Conservation (phyloP, 2,113 vertebrate species). For the Phylloscopus trochiloides region DNA sequence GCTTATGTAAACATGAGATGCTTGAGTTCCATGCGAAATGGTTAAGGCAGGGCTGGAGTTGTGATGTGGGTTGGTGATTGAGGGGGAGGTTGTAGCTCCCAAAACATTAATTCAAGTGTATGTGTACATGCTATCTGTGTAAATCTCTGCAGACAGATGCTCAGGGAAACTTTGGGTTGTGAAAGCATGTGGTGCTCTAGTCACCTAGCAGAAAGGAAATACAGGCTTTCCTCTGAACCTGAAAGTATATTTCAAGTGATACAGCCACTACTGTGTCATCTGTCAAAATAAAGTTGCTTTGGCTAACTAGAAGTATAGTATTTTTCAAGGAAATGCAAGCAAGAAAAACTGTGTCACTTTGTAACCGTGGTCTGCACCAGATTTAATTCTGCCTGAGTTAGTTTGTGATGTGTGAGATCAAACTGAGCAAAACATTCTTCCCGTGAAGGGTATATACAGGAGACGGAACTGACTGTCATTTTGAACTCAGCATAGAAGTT, state of each 20-base stretch:
- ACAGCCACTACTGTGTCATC: background rate
- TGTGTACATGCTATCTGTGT: background rate
- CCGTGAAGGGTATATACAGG: accelerated
- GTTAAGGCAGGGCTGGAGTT: background rate
- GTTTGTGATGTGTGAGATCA: background rate
- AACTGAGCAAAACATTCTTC: background rate
- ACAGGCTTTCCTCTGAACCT: background rate
- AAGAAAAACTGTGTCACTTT: background rate
- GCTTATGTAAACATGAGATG: background rate
- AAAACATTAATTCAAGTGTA: background rate
- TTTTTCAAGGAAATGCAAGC: background rate
- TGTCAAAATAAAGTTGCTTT: background rate
- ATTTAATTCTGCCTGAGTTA: background rate
- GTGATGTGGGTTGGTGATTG: background rate
- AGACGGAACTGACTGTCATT: background rate
- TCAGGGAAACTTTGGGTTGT: background rate
- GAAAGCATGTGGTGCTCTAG: background rate
- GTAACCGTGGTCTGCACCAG: background rate
- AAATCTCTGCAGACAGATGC: background rate
- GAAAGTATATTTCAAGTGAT: background rate
- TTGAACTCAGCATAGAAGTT: background rate
- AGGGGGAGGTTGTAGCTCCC: background rate
- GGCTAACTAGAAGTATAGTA: background rate
- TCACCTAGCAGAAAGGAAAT: background rate
- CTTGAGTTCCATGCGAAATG: background rate